Percentiles rank a stretch among this genome's conserved stretches.
phyloP scores from a whole-genome alignment of 30 jellyfish, hydroid and myxozoan genomes.

The Turritopsis rubra region DNA sequence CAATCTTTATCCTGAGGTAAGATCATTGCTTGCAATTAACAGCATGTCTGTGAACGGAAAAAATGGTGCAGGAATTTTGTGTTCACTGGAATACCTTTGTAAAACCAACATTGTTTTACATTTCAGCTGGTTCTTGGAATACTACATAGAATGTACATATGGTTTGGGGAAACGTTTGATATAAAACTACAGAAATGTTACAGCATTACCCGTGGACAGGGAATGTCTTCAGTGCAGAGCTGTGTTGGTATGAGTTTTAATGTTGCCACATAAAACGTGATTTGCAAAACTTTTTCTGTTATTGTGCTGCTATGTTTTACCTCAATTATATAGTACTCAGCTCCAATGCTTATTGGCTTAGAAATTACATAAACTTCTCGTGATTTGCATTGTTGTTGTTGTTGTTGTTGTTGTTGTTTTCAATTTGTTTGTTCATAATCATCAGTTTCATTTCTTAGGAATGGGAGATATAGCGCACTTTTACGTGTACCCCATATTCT shows the following conservation, averaged over 20 bases:
- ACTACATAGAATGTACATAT: slow-evolving; percentile 51
- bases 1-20: slow-evolving; percentile 88
- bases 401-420: not conserved
- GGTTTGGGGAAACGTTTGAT: slow-evolving; percentile 38
- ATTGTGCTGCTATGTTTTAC: too few species aligned
- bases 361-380: too few species aligned
- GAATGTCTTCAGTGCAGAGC: slow-evolving; percentile 77
- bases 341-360: too few species aligned
- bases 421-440: not conserved
- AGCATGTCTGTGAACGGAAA: too few species aligned
- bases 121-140: slow-evolving; percentile 77
- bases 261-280: not conserved
- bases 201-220: slow-evolving; percentile 73
- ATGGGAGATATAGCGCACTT: slow-evolving; percentile 96
- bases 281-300: too few species aligned
- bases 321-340: too few species aligned
- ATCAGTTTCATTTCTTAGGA: slow-evolving; percentile 35
- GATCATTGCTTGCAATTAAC: not conserved
- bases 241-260: slow-evolving; percentile 60
- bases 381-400: not conserved
- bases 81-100: not conserved
- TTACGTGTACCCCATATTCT: slow-evolving; percentile 81
- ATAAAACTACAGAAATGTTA: slow-evolving; percentile 53
- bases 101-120: not conserved
- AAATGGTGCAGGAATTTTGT: too few species aligned